phyloP scores from a whole-genome alignment of 2,888 invertebrate species.

The Laspeyria flexula region DNA sequence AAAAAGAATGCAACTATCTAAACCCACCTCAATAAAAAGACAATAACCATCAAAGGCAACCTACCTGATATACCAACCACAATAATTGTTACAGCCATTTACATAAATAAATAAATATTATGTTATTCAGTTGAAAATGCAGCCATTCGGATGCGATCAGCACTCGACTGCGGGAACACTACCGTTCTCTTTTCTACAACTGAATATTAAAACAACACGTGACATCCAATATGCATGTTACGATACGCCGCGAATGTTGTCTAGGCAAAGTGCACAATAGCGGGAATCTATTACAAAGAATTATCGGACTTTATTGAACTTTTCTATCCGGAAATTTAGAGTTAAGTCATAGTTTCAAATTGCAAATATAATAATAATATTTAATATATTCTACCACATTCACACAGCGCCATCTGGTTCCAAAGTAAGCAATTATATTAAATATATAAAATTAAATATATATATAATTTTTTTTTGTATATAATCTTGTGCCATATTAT shows the following conservation, averaged over 20 bases:
- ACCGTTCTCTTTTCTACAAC: conserved; percentile 46
- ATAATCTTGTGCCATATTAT: too few relatives aligned
- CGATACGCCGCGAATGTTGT: conserved; percentile 38
- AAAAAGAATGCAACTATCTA: too few relatives aligned
- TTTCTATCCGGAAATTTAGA: too few relatives aligned
- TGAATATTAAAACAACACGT: conserved; percentile 52
- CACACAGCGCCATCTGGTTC: too few relatives aligned
- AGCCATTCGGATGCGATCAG: conserved; percentile 41
- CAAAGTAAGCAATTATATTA: too few relatives aligned
- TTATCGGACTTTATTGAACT: too few relatives aligned
- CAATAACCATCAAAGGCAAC: not conserved
- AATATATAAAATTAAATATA: too few relatives aligned
- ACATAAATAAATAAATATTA: conserved; percentile 45
- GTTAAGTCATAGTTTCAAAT: too few relatives aligned
- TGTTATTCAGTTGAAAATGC: conserved; percentile 34
- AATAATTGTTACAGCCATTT: conserved; percentile 34
- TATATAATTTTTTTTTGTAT: too few relatives aligned
- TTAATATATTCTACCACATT: too few relatives aligned
- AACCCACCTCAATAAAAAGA: not conserved
- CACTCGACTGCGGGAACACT: conserved; percentile 18
- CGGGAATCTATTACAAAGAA: too few relatives aligned
- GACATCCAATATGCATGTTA: conserved; percentile 51
- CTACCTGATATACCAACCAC: conserved; percentile 22
- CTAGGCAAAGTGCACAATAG: conserved; percentile 20
- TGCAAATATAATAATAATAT: too few relatives aligned